Conservation (phyloP, 2,113 vertebrate species). For the Puffinus mauretanicus region DNA sequence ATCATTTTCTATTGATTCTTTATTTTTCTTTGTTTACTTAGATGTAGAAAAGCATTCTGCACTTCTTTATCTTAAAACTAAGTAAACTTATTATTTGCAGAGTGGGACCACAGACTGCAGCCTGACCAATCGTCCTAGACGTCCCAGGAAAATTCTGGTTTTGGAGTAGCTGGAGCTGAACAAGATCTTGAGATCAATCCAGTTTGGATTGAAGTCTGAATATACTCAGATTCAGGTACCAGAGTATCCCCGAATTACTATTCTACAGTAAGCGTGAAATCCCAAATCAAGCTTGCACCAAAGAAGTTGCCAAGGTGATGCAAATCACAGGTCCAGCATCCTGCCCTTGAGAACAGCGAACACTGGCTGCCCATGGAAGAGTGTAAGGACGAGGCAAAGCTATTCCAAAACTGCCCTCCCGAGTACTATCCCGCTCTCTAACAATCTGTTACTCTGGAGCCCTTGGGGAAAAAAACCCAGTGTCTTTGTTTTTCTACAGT, state of each 20-base stretch:
- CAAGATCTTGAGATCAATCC: not conserved
- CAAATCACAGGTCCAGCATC: not conserved
- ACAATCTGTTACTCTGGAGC: not conserved
- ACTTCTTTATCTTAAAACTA: not conserved
- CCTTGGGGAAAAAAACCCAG: not conserved
- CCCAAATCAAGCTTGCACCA: not conserved
- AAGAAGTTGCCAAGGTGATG: not conserved
- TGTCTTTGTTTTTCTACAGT: not conserved
- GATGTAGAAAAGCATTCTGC: not conserved
- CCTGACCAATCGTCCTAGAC: rapidly evolving
- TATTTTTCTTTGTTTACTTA: not conserved
- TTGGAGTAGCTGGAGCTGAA: not conserved
- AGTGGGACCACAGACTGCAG: not conserved
- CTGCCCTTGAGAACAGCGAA: not conserved
- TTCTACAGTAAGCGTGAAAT: not conserved
- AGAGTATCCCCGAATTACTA: not conserved
- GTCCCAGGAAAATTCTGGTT: not conserved
- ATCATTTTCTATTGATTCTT: not conserved
- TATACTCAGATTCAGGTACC: not conserved
- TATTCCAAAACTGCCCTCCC: not conserved
- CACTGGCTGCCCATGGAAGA: not conserved
- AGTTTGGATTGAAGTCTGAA: not conserved
- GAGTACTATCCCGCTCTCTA: not conserved
- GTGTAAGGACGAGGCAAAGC: not conserved
- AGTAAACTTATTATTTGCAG: not conserved